These are phyloP conservation scores for Pammene aurita DNA, from an alignment of 2,888 invertebrate species.

Conservation along the genomic window DNA sequence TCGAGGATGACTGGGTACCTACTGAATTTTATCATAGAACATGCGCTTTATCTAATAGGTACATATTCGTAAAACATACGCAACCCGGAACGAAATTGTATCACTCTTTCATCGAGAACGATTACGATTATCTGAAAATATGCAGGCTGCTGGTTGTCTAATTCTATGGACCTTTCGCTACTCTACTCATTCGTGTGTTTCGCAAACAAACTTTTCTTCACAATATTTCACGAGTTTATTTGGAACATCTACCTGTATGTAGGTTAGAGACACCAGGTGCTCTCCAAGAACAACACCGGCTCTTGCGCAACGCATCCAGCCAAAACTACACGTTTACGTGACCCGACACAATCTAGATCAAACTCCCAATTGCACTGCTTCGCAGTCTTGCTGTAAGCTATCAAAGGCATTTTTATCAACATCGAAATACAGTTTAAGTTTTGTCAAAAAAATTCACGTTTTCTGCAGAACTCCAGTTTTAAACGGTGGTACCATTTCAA, in stretches of 20 bases:
- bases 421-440: no score
- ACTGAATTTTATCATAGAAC: no score
- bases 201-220: not conserved
- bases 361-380: not conserved
- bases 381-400: not conserved
- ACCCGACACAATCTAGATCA: constrained; percentile 11
- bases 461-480: no score
- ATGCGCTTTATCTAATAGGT: no score
- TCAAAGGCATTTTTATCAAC: not conserved
- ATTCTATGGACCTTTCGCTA: no score
- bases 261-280: constrained; percentile 1
- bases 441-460: not conserved
- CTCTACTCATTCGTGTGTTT: not conserved
- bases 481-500: not conserved
- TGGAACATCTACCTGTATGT: constrained; percentile 13
- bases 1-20: no score
- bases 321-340: constrained; percentile 17
- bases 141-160: no score
- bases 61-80: no score
- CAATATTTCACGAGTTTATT: not conserved
- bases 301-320: not conserved
- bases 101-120: no score
- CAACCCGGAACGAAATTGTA: no score
- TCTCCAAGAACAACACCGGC: constrained; percentile 2
- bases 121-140: no score